Evolutionary conservation across 2,888 invertebrate genomes (phyloP).

Genomic region (Chalcosyrphus nemorum): DNA sequence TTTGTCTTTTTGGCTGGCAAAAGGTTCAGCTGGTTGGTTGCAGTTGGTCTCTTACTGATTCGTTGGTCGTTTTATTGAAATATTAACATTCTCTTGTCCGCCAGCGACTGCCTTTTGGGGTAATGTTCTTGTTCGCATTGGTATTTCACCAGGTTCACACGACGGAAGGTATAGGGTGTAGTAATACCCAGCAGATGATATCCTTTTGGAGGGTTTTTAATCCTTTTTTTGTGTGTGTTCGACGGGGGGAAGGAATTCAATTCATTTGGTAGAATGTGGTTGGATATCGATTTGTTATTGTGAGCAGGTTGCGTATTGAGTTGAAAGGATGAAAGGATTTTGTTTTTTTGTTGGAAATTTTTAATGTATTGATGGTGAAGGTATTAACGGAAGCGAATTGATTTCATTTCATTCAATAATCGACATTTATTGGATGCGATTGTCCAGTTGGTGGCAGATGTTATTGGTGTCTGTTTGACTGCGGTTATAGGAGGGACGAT

Average conservation of each 20-base stretch:
- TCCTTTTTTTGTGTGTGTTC: constrained; percentile 54
- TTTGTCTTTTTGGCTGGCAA: too few relatives aligned
- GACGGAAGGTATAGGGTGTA: constrained; percentile 40
- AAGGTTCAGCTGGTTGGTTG: constrained; percentile 57
- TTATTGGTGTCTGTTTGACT: constrained; percentile 24
- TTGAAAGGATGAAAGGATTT: constrained; percentile 37
- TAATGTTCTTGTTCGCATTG: constrained; percentile 49
- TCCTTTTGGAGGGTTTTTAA: constrained; percentile 68
- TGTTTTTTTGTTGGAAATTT: constrained; percentile 21
- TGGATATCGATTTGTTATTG: constrained; percentile 65
- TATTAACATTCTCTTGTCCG: constrained; percentile 69
- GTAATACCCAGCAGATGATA: constrained; percentile 69
- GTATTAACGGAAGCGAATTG: constrained; percentile 73
- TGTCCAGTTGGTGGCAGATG: constrained; percentile 47
- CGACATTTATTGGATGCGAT: constrained; percentile 61
- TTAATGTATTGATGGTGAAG: constrained; percentile 59
- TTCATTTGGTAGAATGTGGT: constrained; percentile 36
- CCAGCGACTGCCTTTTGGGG: constrained; percentile 55
- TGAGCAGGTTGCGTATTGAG: constrained; percentile 50
- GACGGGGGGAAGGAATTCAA: constrained; percentile 22
- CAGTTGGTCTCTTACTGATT: constrained; percentile 46
- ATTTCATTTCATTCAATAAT: constrained; percentile 71
- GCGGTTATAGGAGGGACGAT: neutral
- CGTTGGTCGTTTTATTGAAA: constrained; percentile 60
- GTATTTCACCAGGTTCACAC: constrained; percentile 73